Evolutionary conservation across 2,113 vertebrate species (phyloP), one percentile per base, ranked within the genome.

Genomic region (Cavia aperea): DNA sequence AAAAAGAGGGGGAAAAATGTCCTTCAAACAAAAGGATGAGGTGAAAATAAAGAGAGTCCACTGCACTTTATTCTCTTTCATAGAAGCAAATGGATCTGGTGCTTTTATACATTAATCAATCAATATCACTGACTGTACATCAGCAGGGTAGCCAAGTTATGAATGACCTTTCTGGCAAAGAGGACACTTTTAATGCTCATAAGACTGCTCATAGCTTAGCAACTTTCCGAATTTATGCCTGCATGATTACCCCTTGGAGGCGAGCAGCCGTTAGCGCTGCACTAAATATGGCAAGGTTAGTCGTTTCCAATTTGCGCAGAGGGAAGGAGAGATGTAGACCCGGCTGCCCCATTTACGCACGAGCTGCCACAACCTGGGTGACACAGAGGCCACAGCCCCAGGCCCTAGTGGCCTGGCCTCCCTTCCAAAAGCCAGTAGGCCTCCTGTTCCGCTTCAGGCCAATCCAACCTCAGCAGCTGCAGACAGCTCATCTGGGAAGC

Each of bases 31-130:
- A 99, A 98, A 98, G 98, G 97, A 98, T 98, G 98, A 99, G 98
- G 98, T 98, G 99, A 99, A 99, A 99, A 99, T 98, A 98, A 97
- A 98, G 97, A 98, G 97, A 97, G 94, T 94, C 91, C 98, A 98
- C 98, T 98, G 98, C 98, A 98, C 98, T 98, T 98, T 98, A 98
- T 98, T 98, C 98, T 97, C 98, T 98, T 98, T 98, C 98, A 99
- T 98, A 98, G 98, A 98, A 98, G 98, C 99, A 99, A 99, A 99
- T 99, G 99, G 99, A 98, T 99, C 99, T 98, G 98, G 98, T 99
- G 99, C 99, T 99, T 99, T 99, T 98, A 99, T 99, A 99, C 99
- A 99, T 99, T 99, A 99, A 99, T 99, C 99, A 99, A 99, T 99
- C 99, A 99, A 99, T 99, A 99, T 99, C 99, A 98, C 98, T 98